Evolutionary conservation across 2,797 vertebrate genomes (phyloP), one percentile per base, ranked within the genome.

Genomic region (Anisognathus igniventris): DNA sequence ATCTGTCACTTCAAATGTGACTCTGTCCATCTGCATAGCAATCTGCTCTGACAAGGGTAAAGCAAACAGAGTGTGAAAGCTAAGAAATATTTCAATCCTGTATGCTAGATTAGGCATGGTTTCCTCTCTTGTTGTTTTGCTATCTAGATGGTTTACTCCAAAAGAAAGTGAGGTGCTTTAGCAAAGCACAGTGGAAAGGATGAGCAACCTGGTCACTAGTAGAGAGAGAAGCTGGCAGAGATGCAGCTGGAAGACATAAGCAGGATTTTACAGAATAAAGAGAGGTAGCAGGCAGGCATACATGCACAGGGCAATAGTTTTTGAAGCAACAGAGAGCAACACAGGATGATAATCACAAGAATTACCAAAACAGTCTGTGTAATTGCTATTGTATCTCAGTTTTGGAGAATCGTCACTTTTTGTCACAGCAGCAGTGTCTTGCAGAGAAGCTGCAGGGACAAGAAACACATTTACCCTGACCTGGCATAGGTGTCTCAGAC

Each of bases 1-100:
- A 90, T 84, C 86, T 95, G 93, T 92, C 88, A 72, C 70, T 88
- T 93, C 58, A 72, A 72, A 94, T 78, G 54, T 77, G 61, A 33
- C 65, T 72, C 22, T 74, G 76, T 93, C 68, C 60, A 5, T 74
- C 42, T 92, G 70, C 66, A 81, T 22, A 68, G 66, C 92, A 88
- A 90, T 84, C 66, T 94, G 16, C 73, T 90, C 54, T 93, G 90
- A 84, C 73, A 88, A 92, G 79, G 70, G 35, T 90, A 93, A 88
- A 93, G 35, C 27, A 86, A 88, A 64, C 57, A 93, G 33, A 86
- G 24, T 65, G 54, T 64, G 90, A 93, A 83, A 78, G 27, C 24
- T 65, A 76, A 80, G 73, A 58, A 68, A 68, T 44, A 42, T 77
- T 86, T 81, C 35, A 50, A 16, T 53, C 27, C 54, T 62, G 10